Evolutionary conservation across 2,888 invertebrate genomes (phyloP), one percentile per base, ranked within the genome.

Genomic region (Acleris laterana): DNA sequence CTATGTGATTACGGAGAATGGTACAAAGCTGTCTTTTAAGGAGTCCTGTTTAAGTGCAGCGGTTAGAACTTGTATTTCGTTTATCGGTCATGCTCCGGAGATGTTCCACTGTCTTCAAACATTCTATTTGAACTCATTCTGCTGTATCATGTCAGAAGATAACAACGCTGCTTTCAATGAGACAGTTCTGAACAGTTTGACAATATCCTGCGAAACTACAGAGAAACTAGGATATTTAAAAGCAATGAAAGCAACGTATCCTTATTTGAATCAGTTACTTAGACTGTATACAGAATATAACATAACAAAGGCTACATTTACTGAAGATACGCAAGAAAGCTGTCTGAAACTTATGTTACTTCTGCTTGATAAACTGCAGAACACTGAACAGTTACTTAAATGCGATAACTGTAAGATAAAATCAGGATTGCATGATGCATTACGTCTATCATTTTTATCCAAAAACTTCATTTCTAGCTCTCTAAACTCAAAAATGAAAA

Each of bases 331-430:
- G 4, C 86, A 86, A 60, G 75, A 75, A 1, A 70, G 58, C 5
- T 86, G 83, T 17, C 67, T 90, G 0, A 82, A 83, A 64, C 62
- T 90, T 0, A 85, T 88, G 58, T 44, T 79, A 3, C 75, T 79
- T 64, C 63, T 91, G 16, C 75, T 85, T 63, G 72, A 69, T 1
- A 83, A 83, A 50, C 49, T 87, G 0, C 76, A 75, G 62, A 68
- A 72, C 0, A 77, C 81, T 0, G 71, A 80, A 0, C 90, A 90
- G 28, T 48, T 88, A 0, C 52, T 85, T 0, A 91, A 89, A 80
- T 92, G 93, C 68, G 90, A 90, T 0, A 83, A 82, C 28, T 93
- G 92, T 68, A 71, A 58, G 2, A 73, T 83, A 0, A 86, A 82
- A 74, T 73, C 82, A 0, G 87, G 89, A 0, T 59, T 86, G 0